Base-by-base conservation (phyloP, 2,797 vertebrate species). In the Arnoldichthys spilopterus region DNA sequence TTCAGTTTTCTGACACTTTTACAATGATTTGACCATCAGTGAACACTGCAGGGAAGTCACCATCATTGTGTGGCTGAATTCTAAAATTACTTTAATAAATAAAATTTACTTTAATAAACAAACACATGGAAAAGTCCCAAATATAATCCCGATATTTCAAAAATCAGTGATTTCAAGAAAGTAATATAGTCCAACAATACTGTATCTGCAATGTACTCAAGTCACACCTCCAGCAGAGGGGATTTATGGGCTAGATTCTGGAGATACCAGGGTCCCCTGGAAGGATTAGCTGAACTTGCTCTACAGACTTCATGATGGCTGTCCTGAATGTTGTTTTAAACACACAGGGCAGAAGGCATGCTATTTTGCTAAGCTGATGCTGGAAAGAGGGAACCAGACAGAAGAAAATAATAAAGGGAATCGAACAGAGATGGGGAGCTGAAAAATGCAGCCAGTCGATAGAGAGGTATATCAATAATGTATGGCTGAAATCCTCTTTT, bases 361-460 rank as follows among this genome's bases (percentile, higher is more conserved):
- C 63, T 3, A 9, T 69, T 79, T 51, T 61, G n/a, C 64, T 45
- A 77, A 78, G 72, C 13, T 49, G 58, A 30, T 6, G 13, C 20
- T 24, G 15, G 12, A 45, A 26, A 78, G 45, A 63, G 43, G 76
- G 68, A 81, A 64, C 62, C 73, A 71, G 54, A 62, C 37, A 81
- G 68, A 70, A 13, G 53, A 62, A 51, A 71, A 70, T 40, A 69
- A 68, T 49, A 47, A 51, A 49, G 63, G 24, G 76, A 67, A 72
- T 81, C 56, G 76, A 80, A 71, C 56, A 56, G 74, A 80, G 81
- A 74, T 49, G 69, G 56, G 34, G 88, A 83, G 88, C 74, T 87
- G 82, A 90, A 92, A 91, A 92, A 87, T 88, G 85, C 85, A 89
- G 84, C 76, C 84, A 87, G 90, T 93, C 89, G 85, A 93, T 93